These are phyloP conservation scores for Heliconius hortense DNA, from an alignment of 2,888 invertebrate species.

Conservation along the genomic window DNA sequence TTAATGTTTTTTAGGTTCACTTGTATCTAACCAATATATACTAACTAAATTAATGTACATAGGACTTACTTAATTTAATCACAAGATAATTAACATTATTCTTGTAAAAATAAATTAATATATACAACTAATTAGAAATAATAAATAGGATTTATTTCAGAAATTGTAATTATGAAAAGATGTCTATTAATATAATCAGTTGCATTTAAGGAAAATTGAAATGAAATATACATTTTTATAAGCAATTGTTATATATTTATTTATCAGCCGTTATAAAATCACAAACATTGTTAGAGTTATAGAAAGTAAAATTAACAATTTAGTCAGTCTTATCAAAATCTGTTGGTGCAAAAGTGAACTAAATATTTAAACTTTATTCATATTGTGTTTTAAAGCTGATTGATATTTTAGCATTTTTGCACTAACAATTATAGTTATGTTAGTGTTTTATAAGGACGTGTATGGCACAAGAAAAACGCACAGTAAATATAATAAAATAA, in stretches of 20 bases:
- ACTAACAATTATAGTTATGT: conserved; percentile 9
- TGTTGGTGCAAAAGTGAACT: conserved; percentile 21
- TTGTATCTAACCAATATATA: too few species aligned
- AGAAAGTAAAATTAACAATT: conserved; percentile 34
- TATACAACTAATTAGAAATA: neutral
- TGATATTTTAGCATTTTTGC: conserved; percentile 7
- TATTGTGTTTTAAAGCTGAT: neutral
- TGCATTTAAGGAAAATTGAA: neutral
- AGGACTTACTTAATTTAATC: neutral
- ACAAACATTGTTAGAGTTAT: conserved; percentile 15
- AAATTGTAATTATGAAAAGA: neutral
- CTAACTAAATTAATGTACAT: neutral
- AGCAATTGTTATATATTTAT: conserved; percentile 13
- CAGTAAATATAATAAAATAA: conserved; percentile 26
- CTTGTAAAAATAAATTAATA: conserved; percentile 4
- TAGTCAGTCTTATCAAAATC: conserved; percentile 34
- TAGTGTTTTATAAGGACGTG: conserved; percentile 7
- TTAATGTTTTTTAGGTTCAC: too few species aligned
- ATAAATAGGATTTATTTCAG: too few species aligned
- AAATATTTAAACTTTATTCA: conserved; percentile 1
- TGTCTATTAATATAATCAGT: neutral
- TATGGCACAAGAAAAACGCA: conserved; percentile 33
- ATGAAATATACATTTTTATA: conserved; percentile 18
- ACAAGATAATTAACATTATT: neutral
- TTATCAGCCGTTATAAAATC: conserved; percentile 7